Conservation (phyloP, 2,113 vertebrate genomes). For the Hydrochoerus hydrochaeris region DNA sequence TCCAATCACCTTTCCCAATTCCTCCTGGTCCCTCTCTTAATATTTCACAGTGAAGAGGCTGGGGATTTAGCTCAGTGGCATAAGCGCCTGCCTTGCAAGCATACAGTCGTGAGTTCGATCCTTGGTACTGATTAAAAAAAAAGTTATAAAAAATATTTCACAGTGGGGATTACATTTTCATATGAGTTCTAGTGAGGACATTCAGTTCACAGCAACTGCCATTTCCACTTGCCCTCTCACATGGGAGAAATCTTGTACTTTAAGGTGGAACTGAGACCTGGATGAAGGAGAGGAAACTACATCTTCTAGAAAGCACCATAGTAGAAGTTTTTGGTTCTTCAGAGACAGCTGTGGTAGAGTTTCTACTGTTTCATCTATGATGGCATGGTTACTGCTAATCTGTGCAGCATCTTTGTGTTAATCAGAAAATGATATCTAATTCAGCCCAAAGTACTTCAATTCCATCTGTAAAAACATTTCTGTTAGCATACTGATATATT, state of each 20-base stretch:
- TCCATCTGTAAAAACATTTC: neutral
- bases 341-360: neutral
- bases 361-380: neutral
- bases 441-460: neutral
- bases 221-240: neutral
- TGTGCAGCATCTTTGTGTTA: neutral
- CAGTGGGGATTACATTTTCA: neutral
- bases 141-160: too few species aligned
- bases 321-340: neutral
- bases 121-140: too few species aligned
- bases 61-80: too few species aligned
- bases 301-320: neutral
- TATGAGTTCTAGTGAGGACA: neutral
- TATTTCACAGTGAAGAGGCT: neutral
- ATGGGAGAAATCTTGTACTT: neutral
- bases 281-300: neutral
- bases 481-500: constrained; percentile 13
- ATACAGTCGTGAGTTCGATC: too few species aligned
- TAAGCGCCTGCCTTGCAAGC: too few species aligned
- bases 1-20: neutral
- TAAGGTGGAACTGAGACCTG: neutral
- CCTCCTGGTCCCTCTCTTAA: neutral
- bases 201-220: neutral
- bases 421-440: constrained; percentile 4
- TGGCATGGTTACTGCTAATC: neutral